Evolutionary conservation across 1,140 invertebrate genomes (phyloP), one percentile per base, ranked within the genome.

Genomic region (Prorops nasuta): DNA sequence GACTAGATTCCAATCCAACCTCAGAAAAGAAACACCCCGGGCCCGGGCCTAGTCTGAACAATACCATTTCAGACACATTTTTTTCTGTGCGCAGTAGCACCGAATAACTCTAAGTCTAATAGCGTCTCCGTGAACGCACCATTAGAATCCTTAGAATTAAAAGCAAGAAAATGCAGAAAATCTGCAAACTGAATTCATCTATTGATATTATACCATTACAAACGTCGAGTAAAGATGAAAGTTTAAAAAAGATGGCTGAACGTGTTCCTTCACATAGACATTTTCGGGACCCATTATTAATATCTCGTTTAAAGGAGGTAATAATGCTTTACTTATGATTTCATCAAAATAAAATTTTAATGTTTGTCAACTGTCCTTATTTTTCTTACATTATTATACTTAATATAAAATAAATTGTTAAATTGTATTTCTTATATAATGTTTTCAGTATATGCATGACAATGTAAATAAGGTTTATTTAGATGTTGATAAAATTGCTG

Each of bases 401-500:
- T 22, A 4, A 22, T n/a, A 20, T 1, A 9, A 19, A 41, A 16
- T 3, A 43, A 43, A 18, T 48, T 31, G 39, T 42, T 51, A n/a
- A n/a, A n/a, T n/a, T n/a, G n/a, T n/a, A n/a, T n/a, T n/a, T n/a
- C n/a, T n/a, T n/a, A 9, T 41, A 2, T 14, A 28, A 7, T 45
- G 15, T n/a, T 82, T 86, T 45, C 84, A 86, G 78, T 87, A 87
- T 66, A 77, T 88, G 34, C 84, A 84, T 49, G 85, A 86, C 58
- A 86, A 87, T 72, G 83, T 86, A 52, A 83, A 86, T 54, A 84
- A 85, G 66, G 83, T 84, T 1, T 87, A 84, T 57, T 81, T 89
- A 44, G 85, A 89, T 80, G 82, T 88, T 21, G 82, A 83, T 58
- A 82, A 84, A 66, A 88, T 90, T 86, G 84, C 86, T 56, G 83